Evolutionary conservation across 2,888 invertebrate genomes (phyloP).

Genomic region (Apotomis turbidana): DNA sequence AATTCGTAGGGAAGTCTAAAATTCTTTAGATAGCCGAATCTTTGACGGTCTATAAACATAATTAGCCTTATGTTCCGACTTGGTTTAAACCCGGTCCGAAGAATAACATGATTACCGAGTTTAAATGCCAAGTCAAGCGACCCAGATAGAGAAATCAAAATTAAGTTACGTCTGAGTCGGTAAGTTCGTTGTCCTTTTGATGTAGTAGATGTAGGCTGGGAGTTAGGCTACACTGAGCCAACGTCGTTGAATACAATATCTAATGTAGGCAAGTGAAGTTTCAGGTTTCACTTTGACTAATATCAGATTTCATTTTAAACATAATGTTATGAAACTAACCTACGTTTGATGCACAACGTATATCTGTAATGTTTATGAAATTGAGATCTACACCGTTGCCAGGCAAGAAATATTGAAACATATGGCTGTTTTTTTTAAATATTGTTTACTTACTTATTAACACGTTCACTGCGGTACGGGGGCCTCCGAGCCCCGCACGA

Average conservation of each 20-base stretch:
- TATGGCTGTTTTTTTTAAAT: no score
- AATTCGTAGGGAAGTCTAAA: background rate
- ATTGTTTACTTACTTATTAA: no score
- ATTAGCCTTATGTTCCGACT: background rate
- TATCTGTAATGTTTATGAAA: no score
- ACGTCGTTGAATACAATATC: background rate
- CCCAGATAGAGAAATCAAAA: constrained; percentile 26
- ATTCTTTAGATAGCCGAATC: background rate
- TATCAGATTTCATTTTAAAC: no score
- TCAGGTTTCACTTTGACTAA: no score
- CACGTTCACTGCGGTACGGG: no score
- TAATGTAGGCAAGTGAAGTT: background rate
- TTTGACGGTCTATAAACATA: background rate
- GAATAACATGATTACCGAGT: constrained; percentile 22
- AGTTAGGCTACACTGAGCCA: background rate
- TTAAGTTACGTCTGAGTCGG: constrained; percentile 21
- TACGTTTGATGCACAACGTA: no score
- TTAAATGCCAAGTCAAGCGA: constrained; percentile 22
- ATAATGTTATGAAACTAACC: no score
- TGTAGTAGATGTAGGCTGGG: constrained; percentile 24
- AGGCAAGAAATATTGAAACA: no score
- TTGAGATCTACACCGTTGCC: no score
- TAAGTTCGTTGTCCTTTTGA: constrained; percentile 33
- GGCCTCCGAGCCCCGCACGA: no score
- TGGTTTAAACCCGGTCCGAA: background rate